Evolutionary conservation across 2,888 invertebrate genomes (phyloP).

Genomic region (Noctua fimbriata): DNA sequence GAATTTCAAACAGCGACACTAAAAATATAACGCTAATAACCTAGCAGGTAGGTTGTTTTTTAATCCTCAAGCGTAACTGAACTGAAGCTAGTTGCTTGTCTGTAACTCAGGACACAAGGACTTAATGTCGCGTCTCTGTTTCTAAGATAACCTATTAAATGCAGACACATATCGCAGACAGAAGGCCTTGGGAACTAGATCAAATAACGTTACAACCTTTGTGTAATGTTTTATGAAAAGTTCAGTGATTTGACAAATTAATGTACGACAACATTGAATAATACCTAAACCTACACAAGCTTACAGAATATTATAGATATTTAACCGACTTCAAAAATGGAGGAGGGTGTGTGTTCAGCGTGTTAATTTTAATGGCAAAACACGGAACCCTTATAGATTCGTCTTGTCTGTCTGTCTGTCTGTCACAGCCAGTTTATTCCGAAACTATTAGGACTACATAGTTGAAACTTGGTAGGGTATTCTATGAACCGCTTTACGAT

Average conservation of each 20-base stretch:
- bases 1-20: neutral
- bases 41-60: neutral
- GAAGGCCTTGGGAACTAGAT: slow-evolving; percentile 8
- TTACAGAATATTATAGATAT: neutral
- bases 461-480: too few relatives aligned
- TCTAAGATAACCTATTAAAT: neutral
- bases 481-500: too few relatives aligned
- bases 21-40: neutral
- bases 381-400: too few relatives aligned
- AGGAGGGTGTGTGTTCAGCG: neutral
- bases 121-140: neutral
- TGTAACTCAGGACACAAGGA: neutral
- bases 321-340: neutral
- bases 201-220: neutral
- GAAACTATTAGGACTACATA: too few relatives aligned
- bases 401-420: too few relatives aligned
- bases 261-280: neutral
- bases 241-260: slow-evolving; percentile 21
- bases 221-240: neutral
- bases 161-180: neutral
- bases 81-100: neutral
- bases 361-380: too few relatives aligned
- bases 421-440: too few relatives aligned
- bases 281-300: neutral
- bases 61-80: neutral